A percentile compares a stretch with the other conserved stretches of the same genome.
Evolutionary conservation across 2,113 vertebrate genomes (phyloP).

Genomic region (Pachypanchax playfairii): DNA sequence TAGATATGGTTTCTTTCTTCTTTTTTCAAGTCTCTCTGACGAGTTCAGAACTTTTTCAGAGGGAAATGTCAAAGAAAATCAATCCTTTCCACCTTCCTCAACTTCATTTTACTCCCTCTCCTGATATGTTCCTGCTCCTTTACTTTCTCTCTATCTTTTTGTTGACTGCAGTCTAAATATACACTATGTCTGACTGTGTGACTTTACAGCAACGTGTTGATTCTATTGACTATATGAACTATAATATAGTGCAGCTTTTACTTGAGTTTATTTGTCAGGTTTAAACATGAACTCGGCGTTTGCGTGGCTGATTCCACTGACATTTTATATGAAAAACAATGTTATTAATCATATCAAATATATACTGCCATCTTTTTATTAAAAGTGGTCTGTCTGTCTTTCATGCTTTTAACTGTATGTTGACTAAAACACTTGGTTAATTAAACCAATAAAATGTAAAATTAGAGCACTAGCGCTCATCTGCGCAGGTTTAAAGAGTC

Average conservation of each 20-base stretch:
- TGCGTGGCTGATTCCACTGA: no score
- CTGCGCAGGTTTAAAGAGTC: no score
- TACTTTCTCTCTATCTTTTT: background rate
- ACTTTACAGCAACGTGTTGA: constrained; percentile 28
- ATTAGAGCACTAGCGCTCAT: no score
- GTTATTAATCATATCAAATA: no score
- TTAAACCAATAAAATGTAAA: no score
- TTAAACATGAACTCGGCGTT: background rate
- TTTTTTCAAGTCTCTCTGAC: constrained; percentile 47
- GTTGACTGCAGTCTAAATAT: constrained; percentile 57
- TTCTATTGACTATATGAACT: constrained; percentile 10
- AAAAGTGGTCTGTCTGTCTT: no score
- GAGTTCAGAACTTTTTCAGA: constrained; percentile 59
- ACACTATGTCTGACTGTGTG: constrained; percentile 23
- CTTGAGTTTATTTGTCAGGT: background rate
- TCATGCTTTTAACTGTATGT: no score
- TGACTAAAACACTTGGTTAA: no score
- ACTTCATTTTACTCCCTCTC: constrained; percentile 47
- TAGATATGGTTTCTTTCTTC: constrained; percentile 68
- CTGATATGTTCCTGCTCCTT: constrained; percentile 20
- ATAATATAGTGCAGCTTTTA: background rate
- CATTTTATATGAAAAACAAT: no score
- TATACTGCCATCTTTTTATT: no score
- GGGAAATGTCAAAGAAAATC: constrained; percentile 67
- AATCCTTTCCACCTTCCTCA: constrained; percentile 54